A percentile compares a stretch with the other conserved stretches of the same genome.
Conservation (phyloP, 2,797 vertebrate genomes). For the Cetoscarus ocellatus region DNA sequence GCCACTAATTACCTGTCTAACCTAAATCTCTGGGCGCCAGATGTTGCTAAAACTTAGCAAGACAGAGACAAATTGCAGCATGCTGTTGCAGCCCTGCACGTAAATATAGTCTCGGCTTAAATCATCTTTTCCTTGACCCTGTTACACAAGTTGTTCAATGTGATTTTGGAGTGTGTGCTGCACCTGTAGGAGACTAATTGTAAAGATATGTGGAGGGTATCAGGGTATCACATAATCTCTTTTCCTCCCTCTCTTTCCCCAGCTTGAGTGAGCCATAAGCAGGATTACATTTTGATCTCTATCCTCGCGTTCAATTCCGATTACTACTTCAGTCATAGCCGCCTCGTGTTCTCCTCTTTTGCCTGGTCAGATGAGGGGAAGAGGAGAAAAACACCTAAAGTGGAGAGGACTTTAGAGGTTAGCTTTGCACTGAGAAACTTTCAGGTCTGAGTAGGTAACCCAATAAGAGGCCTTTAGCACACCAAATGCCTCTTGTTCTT, state of each 20-base stretch:
- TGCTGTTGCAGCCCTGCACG: conserved; percentile 78
- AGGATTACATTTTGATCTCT: conserved; percentile 85
- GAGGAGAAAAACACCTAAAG: conserved; percentile 80
- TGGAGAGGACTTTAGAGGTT: conserved; percentile 88
- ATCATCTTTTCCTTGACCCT: conserved; percentile 89
- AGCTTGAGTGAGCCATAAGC: conserved; percentile 77
- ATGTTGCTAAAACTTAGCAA: conserved; percentile 87
- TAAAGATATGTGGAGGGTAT: conserved; percentile 76
- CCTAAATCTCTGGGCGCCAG: conserved; percentile 89
- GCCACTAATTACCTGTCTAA: conserved; percentile 90
- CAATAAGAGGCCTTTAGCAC: conserved; percentile 64
- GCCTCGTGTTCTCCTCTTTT: conserved; percentile 44
- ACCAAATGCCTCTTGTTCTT: conserved; percentile 3
- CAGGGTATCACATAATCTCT: conserved; percentile 75
- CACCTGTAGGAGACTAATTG: conserved; percentile 78
- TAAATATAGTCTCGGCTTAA: conserved; percentile 87
- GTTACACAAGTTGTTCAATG: conserved; percentile 83
- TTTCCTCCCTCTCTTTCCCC: conserved; percentile 46
- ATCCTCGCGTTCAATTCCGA: conserved; percentile 82
- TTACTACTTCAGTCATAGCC: conserved; percentile 82
- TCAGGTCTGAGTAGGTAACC: conserved; percentile 85
- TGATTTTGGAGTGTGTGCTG: conserved; percentile 72
- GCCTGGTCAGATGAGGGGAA: conserved; percentile 62
- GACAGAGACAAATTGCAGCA: conserved; percentile 86
- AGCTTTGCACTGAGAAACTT: conserved; percentile 89